A percentile compares a stretch with the other conserved stretches of the same genome.
Conservation (phyloP, 1,140 invertebrate species). For the Holcopasites calliopsidis region DNA sequence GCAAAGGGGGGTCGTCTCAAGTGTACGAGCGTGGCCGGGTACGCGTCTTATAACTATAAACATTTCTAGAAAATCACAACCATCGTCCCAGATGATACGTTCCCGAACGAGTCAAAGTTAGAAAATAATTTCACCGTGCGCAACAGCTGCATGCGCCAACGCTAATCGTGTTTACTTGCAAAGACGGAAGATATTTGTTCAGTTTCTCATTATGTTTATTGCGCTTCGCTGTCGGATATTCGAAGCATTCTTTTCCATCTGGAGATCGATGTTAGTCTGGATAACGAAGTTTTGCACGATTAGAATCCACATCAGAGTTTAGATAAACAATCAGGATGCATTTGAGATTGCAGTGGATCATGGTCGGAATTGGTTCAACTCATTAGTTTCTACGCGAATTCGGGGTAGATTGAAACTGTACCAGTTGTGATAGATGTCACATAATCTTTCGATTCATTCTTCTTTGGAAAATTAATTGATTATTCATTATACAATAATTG, state of each 20-base stretch:
- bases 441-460: neutral
- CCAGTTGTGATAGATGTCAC: neutral
- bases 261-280: neutral
- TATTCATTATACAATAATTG: neutral
- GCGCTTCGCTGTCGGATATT: neutral
- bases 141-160: too few species aligned
- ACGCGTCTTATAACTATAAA: too few species aligned
- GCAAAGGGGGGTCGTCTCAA: too few species aligned
- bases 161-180: neutral
- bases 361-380: neutral
- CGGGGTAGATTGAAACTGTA: slow-evolving; percentile 1
- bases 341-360: neutral
- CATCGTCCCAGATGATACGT: too few species aligned
- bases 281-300: neutral
- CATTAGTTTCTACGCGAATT: neutral
- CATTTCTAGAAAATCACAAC: too few species aligned
- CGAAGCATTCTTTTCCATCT: neutral
- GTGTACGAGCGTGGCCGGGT: too few species aligned
- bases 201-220: neutral
- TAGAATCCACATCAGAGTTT: slow-evolving; percentile 14
- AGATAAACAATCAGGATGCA: neutral
- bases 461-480: neutral
- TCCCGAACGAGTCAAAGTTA: too few species aligned
- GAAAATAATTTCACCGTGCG: too few species aligned
- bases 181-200: neutral